Base-by-base conservation (phyloP, 2,888 invertebrate genomes). In the Autographa pulchrina region DNA sequence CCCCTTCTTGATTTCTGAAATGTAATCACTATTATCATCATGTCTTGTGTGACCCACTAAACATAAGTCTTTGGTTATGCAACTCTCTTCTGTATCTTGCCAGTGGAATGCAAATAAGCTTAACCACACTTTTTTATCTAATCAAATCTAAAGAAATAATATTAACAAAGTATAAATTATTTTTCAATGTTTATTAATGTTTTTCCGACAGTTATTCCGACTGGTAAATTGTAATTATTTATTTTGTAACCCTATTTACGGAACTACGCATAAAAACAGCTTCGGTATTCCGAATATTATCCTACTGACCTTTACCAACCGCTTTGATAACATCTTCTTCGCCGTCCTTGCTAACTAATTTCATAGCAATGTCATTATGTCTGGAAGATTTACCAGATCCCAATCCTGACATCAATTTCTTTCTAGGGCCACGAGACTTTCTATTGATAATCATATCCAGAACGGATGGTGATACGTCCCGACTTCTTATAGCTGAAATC, bases 361-460 rank as follows among this genome's bases (percentile, higher is more conserved):
- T 77, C 25, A 48, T 25, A 31, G 56, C 62, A 60, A 77, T 77
- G 31, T 81, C 62, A 20, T 41, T 48, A 59, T 65, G 54, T 62
- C 66, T 71, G 25, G 52, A 20, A 0, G 6, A 5, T 58, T 32
- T 63, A n/a, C 6, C 43, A 20, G 18, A 25, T 20, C 14, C 43
- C 38, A 77, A 61, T 38, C 71, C 52, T n/a, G 77, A 25, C 20
- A 77, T 48, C 0, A 77, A n/a, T 62, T 38, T 64, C 14, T 0
- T 62, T 13, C 52, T 6, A 0, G 56, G 72, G 9, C 58, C 43
- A 52, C 66, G 48, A 14, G 32, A 13, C 8, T 76, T 54, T 13
- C 67, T 81, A 38, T 81, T 77, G 18, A 77, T 62, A 7, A 77
- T 65, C 7, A 81, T 38, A 20, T 81, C 58, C 11, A 77, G 20